These are phyloP conservation scores for Salvelinus alpinus DNA, from an alignment of 2,113 vertebrate genomes.

Conservation along the genomic window DNA sequence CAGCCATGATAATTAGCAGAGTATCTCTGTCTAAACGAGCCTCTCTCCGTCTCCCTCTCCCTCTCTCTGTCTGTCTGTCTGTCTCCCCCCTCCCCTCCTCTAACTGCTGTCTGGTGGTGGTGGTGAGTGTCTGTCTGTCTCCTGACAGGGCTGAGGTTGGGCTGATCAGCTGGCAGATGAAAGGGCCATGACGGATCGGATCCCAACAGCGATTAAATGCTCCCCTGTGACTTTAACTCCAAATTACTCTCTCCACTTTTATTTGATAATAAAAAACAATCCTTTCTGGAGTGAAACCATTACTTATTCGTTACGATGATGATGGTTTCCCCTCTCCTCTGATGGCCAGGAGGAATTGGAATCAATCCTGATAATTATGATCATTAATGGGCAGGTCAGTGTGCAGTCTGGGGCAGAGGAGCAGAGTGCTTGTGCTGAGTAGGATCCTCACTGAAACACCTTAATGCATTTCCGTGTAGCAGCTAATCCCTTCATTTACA, in stretches of 20 bases:
- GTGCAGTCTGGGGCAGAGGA: slow-evolving; percentile 33
- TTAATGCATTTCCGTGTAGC: slow-evolving; percentile 63
- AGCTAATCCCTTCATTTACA: slow-evolving; percentile 66
- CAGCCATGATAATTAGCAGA: slow-evolving; percentile 84
- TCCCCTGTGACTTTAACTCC: slow-evolving; percentile 38
- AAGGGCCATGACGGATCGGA: slow-evolving; percentile 30
- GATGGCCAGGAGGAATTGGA: slow-evolving; percentile 28
- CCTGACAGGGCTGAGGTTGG: slow-evolving; percentile 35
- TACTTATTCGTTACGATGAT: slow-evolving; percentile 38
- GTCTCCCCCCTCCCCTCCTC: slow-evolving; percentile 37
- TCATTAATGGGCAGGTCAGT: slow-evolving; percentile 60
- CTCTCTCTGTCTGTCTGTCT: slow-evolving; percentile 17
- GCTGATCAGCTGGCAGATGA: slow-evolving; percentile 23
- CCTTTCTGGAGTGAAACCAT: slow-evolving; percentile 38
- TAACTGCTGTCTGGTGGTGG: slow-evolving; percentile 44
- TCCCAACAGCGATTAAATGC: slow-evolving; percentile 24
- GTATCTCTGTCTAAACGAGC: slow-evolving; percentile 71
- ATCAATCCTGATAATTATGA: slow-evolving; percentile 50
- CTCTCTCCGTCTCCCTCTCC: slow-evolving; percentile 56
- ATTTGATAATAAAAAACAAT: slow-evolving; percentile 46
- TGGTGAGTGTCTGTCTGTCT: slow-evolving; percentile 19
- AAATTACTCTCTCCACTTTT: slow-evolving; percentile 44
- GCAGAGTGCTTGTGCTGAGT: slow-evolving; percentile 41
- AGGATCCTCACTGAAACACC: slow-evolving; percentile 58
- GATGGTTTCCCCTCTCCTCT: slow-evolving; percentile 20